Percentiles rank a stretch among this genome's conserved stretches.
Evolutionary conservation across 1,140 invertebrate species (phyloP).

Genomic region (Gryon sp.): DNA sequence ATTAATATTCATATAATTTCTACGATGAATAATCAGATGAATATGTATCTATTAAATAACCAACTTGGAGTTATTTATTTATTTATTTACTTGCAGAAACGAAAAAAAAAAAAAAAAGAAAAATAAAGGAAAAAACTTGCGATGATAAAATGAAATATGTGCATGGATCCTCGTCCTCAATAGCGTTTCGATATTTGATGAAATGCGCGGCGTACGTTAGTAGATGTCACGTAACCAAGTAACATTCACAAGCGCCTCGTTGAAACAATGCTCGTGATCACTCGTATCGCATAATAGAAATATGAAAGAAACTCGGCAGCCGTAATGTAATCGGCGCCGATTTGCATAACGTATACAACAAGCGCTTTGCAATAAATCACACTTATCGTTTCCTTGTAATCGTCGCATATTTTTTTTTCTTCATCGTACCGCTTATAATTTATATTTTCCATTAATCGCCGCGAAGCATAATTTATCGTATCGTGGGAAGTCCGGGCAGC

Average conservation of each 20-base stretch:
- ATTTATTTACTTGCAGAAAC: too few relatives aligned
- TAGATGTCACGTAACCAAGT: slow-evolving; percentile 47
- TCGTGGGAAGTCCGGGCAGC: slow-evolving; percentile 37
- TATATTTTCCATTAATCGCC: slow-evolving; percentile 59
- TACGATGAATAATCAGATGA: too few relatives aligned
- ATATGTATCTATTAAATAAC: too few relatives aligned
- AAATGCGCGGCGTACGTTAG: slow-evolving; percentile 22
- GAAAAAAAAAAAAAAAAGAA: too few relatives aligned
- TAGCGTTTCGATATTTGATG: slow-evolving; percentile 39
- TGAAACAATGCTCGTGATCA: slow-evolving; percentile 53
- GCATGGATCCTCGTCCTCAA: slow-evolving; percentile 16
- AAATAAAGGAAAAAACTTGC: neutral
- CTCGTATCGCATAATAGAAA: slow-evolving; percentile 58
- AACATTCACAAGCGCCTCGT: slow-evolving; percentile 43
- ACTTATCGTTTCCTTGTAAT: slow-evolving; percentile 62
- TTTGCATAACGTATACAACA: slow-evolving; percentile 49
- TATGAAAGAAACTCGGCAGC: slow-evolving; percentile 62
- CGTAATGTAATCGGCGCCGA: slow-evolving; percentile 46
- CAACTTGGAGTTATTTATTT: too few relatives aligned
- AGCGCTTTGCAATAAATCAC: slow-evolving; percentile 57
- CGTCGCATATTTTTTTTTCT: slow-evolving; percentile 59
- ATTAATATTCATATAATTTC: too few relatives aligned
- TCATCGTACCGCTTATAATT: slow-evolving; percentile 54
- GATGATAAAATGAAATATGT: neutral
- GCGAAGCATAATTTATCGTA: slow-evolving; percentile 46